Percentiles rank a stretch among this genome's conserved stretches.
Evolutionary conservation across 1,140 invertebrate species (phyloP).

Genomic region (Penaeus japonicus): DNA sequence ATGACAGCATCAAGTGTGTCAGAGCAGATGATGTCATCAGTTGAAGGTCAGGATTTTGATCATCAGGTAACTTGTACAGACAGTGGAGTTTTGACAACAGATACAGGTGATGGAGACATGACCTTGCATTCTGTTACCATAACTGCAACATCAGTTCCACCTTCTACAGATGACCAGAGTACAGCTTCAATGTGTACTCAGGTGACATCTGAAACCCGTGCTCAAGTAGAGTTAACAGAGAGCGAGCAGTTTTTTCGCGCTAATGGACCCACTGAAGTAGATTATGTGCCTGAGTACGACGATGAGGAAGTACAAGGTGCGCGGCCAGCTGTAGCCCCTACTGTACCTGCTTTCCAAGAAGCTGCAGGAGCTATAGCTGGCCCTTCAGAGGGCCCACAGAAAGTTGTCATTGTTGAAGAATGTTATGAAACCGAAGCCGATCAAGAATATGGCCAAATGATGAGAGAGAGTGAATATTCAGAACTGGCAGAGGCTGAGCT

Average conservation of each 20-base stretch:
- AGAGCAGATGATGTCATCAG: slow-evolving; percentile 60
- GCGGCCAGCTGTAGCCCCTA: slow-evolving; percentile 57
- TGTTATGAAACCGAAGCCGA: slow-evolving; percentile 61
- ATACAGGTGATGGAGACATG: slow-evolving; percentile 58
- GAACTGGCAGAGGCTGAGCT: slow-evolving; percentile 58
- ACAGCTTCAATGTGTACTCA: slow-evolving; percentile 67
- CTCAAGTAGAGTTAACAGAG: slow-evolving; percentile 61
- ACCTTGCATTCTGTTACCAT: slow-evolving; percentile 68
- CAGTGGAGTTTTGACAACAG: slow-evolving; percentile 39
- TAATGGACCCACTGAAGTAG: slow-evolving; percentile 71
- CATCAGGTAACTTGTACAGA: slow-evolving; percentile 44
- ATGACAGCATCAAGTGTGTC: slow-evolving; percentile 60
- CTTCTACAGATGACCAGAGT: slow-evolving; percentile 65
- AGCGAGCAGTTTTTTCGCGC: slow-evolving; percentile 61
- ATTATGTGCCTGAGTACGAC: slow-evolving; percentile 67
- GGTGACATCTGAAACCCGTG: slow-evolving; percentile 67
- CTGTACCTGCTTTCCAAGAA: slow-evolving; percentile 19
- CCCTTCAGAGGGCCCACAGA: slow-evolving; percentile 59
- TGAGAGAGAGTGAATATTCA: slow-evolving; percentile 69
- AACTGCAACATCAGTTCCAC: slow-evolving; percentile 66
- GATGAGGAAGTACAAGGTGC: slow-evolving; percentile 62
- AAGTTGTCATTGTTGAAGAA: slow-evolving; percentile 47
- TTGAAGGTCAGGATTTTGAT: slow-evolving; percentile 44
- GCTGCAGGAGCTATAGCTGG: slow-evolving; percentile 53
- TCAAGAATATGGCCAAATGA: slow-evolving; percentile 62